phyloP scores from a whole-genome alignment of 1,140 invertebrate genomes.

The Bicyclus anynana region DNA sequence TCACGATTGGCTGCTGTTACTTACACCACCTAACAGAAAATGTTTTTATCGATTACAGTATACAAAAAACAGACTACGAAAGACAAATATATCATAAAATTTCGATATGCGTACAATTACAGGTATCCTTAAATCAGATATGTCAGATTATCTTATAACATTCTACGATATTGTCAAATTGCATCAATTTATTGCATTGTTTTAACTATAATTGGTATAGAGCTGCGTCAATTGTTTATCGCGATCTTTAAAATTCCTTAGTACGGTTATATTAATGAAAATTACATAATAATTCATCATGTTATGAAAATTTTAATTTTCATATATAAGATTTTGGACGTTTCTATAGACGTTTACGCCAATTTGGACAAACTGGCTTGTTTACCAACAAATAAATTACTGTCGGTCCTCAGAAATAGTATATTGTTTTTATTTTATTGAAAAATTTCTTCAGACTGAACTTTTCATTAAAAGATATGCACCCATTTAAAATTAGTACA shows the following conservation, averaged over 20 bases:
- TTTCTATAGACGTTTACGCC: neutral
- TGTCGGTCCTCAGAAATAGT: too few species aligned
- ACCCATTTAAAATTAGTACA: too few species aligned
- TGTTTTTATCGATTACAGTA: neutral
- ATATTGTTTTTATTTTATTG: too few species aligned
- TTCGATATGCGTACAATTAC: constrained; percentile 8
- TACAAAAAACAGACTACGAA: neutral
- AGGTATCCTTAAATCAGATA: constrained; percentile 3
- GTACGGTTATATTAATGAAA: neutral
- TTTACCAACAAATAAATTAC: too few species aligned
- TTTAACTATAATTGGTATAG: neutral
- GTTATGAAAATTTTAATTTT: constrained; percentile 7
- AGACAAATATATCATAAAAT: neutral
- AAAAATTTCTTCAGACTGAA: too few species aligned
- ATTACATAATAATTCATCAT: too few species aligned
- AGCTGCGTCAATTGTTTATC: neutral
- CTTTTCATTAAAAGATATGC: too few species aligned
- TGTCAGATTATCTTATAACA: constrained; percentile 1
- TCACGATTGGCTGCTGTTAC: too few species aligned
- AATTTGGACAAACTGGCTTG: too few species aligned
- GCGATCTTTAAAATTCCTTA: neutral
- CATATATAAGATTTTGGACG: neutral
- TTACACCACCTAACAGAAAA: neutral
- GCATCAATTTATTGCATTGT: constrained; percentile 3
- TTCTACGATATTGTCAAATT: constrained; percentile 1